Conservation (phyloP, 2,888 invertebrate genomes). For the Heliconius ismenius region DNA sequence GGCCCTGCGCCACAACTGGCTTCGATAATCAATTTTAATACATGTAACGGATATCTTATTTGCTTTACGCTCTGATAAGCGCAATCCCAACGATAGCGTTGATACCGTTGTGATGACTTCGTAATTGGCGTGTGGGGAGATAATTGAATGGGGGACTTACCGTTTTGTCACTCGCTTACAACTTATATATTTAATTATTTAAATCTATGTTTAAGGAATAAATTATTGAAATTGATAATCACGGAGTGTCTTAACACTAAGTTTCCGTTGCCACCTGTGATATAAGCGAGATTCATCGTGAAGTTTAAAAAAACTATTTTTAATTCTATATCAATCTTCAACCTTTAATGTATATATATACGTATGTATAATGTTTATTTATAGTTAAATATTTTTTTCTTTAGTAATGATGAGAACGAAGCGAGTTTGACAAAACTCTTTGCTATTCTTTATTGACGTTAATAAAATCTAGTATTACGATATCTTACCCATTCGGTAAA, state of each 20-base stretch:
- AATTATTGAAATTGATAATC: not conserved
- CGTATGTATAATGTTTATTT: too few relatives aligned
- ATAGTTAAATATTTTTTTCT: too few relatives aligned
- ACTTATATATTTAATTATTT: not conserved
- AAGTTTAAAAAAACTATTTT: too few relatives aligned
- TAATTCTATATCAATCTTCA: too few relatives aligned
- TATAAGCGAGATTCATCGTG: too few relatives aligned
- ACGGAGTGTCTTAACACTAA: not conserved
- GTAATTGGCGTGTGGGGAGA: constrained; percentile 36
- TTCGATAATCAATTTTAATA: constrained; percentile 20
- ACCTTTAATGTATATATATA: too few relatives aligned
- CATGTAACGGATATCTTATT: constrained; percentile 6
- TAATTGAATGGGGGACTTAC: constrained; percentile 29
- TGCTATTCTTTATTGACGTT: too few relatives aligned
- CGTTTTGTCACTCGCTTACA: constrained; percentile 13
- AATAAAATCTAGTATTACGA: too few relatives aligned
- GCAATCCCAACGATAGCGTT: constrained; percentile 35
- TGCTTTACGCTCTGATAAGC: constrained; percentile 42
- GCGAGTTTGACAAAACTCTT: too few relatives aligned
- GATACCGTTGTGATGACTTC: constrained; percentile 43
- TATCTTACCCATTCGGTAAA: too few relatives aligned
- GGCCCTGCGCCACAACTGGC: too few relatives aligned
- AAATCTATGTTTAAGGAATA: not conserved
- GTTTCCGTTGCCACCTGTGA: not conserved
- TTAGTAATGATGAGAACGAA: too few relatives aligned